Base-by-base conservation (phyloP, 2,888 invertebrate genomes). In the Drosophila colorata region DNA sequence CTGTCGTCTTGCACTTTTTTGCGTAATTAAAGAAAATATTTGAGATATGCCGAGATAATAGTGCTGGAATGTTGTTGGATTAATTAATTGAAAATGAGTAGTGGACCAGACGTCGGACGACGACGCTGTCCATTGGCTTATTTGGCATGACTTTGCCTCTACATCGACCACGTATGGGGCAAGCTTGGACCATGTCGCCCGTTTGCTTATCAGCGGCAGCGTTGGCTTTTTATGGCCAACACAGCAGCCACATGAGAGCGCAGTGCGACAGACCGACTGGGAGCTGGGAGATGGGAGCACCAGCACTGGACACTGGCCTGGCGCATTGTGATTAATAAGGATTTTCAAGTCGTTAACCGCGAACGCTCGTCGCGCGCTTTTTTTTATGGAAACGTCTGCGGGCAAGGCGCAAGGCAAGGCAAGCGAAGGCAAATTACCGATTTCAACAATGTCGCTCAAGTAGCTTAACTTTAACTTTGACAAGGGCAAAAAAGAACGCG, bases 11-110 rank as follows among this genome's bases (percentile, higher is more conserved):
- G 63, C 51, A 35, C 58, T 66, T 60, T 64, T 76, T 81, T 82
- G 86, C 82, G 89, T 86, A 86, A 86, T 86, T 86, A 86, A 86
- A 87, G 85, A 85, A 86, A 86, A 86, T 86, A 86, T 86, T 86
- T 81, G 89, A 86, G 85, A 86, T 86, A 86, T 77, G 89, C 85
- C 83, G 82, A 85, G 85, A 86, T 89, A 86, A 86, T 86, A 89
- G 89, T 85, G 83, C 77, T 77, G 85, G 85, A 86, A 86, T 86
- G 89, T 74, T 86, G 85, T 89, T 89, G 85, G 89, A 86, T 86
- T 86, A 86, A 86, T 86, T 86, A 86, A 86, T 86, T 86, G 85
- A 86, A 86, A 86, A 86, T 86, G 85, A 89, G 85, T 80, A 80
- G 83, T 87, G 87, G 78, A 82, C 69, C 67, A 79, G 73, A 48